A percentile compares a stretch with the other conserved stretches of the same genome.
Conservation (phyloP, 2,113 vertebrate genomes). For the Labeo catla region DNA sequence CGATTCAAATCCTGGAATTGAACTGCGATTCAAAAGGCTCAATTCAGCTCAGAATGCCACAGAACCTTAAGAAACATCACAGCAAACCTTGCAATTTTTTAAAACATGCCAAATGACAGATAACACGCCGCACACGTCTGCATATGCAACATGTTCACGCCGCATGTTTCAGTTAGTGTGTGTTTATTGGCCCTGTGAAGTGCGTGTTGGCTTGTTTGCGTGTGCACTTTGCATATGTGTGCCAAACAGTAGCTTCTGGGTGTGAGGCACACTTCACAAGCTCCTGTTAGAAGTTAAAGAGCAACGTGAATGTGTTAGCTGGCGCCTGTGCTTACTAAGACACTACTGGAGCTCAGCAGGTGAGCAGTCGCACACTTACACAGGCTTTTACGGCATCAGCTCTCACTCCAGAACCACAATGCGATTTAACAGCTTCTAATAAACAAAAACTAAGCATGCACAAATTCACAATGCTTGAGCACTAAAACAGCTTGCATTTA, state of each 20-base stretch:
- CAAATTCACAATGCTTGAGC: neutral
- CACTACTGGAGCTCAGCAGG: slow-evolving; percentile 54
- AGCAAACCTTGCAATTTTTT: neutral
- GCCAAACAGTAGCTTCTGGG: slow-evolving; percentile 62
- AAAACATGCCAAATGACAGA: neutral
- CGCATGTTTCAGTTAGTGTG: neutral
- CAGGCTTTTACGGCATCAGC: slow-evolving; percentile 29
- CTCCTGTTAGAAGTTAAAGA: slow-evolving; percentile 71
- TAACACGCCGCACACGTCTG: neutral
- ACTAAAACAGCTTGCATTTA: neutral
- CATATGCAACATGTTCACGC: slow-evolving; percentile 24
- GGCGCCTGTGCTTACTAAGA: slow-evolving; percentile 53
- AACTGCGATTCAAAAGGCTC: neutral
- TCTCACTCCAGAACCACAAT: slow-evolving; percentile 30
- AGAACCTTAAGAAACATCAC: neutral
- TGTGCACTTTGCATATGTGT: slow-evolving; percentile 31
- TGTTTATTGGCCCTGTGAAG: slow-evolving; percentile 23
- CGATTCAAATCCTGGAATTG: neutral
- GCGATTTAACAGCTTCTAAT: slow-evolving; percentile 11
- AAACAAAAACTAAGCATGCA: slow-evolving; percentile 42
- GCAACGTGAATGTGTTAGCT: slow-evolving; percentile 75
- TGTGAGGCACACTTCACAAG: slow-evolving; percentile 58
- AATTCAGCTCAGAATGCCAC: neutral
- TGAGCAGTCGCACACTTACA: slow-evolving; percentile 46
- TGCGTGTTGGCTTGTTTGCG: slow-evolving; percentile 22